Base-by-base conservation (phyloP, 2,797 vertebrate species). In the Enteromius fasciolatus region DNA sequence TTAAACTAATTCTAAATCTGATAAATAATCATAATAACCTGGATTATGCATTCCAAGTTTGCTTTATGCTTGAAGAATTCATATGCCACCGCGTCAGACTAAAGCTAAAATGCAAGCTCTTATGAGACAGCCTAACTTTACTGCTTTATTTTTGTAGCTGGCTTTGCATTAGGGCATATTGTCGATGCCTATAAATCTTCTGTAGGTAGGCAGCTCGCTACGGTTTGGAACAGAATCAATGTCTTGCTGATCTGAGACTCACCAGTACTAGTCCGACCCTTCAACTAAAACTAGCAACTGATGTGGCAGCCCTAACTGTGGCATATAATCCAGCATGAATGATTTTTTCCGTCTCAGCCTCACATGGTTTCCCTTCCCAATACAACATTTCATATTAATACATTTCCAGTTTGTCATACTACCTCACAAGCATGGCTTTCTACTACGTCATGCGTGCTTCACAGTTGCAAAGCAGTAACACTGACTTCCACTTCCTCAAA, bases 401-500 rank as follows among this genome's bases (percentile, higher is more conserved):
- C 72, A n/a, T 64, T 52, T 79, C 17, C 12, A 23, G 8, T 69
- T 63, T 78, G 28, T 72, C 63, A 64, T 78, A 36, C 44, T 67
- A 20, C 31, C 52, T 63, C 11, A 83, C 25, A 81, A 63, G 79
- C 82, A 84, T 84, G 80, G 76, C 41, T 63, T 50, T 9, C 36
- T 52, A 9, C 33, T 76, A 77, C 15, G 11, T 48, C 46, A 57
- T n/a, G 23, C 36, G 20, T 83, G 57, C n/a, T 66, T 79, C 76
- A 52, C 61, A 39, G 31, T 54, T n/a, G 28, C 5, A 66, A 74
- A 81, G 18, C 67, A 59, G 36, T n/a, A 44, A 33, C 25, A n/a
- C 57, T 41, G 63, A 88, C 80, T 76, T 64, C 76, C 52, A 77
- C 64, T 84, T 86, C 80, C 84, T 84, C 54, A 82, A 78, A 83